Percentiles rank a stretch among this genome's conserved stretches.
phyloP scores from a whole-genome alignment of 1,140 invertebrate species.

The Drosophila bocki region DNA sequence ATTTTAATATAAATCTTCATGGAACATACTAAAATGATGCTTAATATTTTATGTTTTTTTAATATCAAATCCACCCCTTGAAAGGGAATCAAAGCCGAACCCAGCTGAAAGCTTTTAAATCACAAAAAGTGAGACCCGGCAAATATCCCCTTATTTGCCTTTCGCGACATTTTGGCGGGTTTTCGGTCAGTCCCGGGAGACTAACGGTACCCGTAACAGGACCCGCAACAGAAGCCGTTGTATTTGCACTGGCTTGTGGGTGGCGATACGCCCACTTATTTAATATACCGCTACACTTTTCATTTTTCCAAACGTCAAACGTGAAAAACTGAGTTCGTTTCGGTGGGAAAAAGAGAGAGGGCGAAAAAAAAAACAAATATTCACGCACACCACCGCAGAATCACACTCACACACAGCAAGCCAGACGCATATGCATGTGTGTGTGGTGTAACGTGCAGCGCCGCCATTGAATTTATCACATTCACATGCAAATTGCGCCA shows the following conservation, averaged over 20 bases:
- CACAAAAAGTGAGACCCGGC: slow-evolving; percentile 50
- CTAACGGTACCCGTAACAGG: slow-evolving; percentile 30
- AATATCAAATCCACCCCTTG: neutral
- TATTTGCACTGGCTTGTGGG: slow-evolving; percentile 10
- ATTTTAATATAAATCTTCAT: no score
- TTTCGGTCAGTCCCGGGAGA: slow-evolving; percentile 46
- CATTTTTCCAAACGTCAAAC: slow-evolving; percentile 75
- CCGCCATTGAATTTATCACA: slow-evolving; percentile 84
- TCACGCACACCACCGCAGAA: slow-evolving; percentile 40
- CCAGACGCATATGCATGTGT: slow-evolving; percentile 31
- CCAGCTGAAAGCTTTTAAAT: slow-evolving; percentile 64
- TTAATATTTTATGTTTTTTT: neutral
- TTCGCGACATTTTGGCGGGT: slow-evolving; percentile 67
- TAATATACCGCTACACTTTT: slow-evolving; percentile 79
- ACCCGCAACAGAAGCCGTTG: slow-evolving; percentile 22
- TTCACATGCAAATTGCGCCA: slow-evolving; percentile 85
- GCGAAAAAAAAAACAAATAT: slow-evolving; percentile 59
- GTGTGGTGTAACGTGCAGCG: slow-evolving; percentile 52
- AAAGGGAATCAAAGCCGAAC: neutral
- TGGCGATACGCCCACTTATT: slow-evolving; percentile 73
- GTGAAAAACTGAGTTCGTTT: slow-evolving; percentile 68
- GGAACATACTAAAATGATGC: neutral
- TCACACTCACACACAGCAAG: slow-evolving; percentile 18
- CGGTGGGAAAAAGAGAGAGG: slow-evolving; percentile 27
- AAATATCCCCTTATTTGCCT: slow-evolving; percentile 53